phyloP scores from a whole-genome alignment of 2,888 invertebrate species.

The Copidosoma aretas region DNA sequence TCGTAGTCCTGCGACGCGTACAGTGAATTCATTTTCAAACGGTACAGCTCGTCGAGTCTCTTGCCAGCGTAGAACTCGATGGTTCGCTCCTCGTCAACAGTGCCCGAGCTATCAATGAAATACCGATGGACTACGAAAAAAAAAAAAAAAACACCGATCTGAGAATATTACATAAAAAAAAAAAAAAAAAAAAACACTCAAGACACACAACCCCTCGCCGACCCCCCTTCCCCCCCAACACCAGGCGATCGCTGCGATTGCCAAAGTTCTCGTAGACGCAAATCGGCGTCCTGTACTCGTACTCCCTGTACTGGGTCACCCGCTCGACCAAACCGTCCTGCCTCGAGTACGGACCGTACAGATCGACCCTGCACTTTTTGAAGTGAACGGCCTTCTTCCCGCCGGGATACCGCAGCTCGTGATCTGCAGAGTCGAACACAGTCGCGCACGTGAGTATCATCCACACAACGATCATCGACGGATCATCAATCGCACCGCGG shows the following conservation, averaged over 20 bases:
- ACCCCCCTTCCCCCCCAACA: conserved; percentile 74
- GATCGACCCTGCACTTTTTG: conserved; percentile 77
- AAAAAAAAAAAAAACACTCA: conserved; percentile 61
- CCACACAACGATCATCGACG: too few species aligned
- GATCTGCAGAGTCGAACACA: conserved; percentile 63
- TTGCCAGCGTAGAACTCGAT: conserved; percentile 67
- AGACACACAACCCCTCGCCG: too few species aligned
- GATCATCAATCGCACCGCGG: too few species aligned
- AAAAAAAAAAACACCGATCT: background rate
- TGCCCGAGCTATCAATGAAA: conserved; percentile 47
- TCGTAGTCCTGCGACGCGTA: conserved; percentile 68
- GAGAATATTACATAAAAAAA: background rate
- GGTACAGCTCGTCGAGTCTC: conserved; percentile 74
- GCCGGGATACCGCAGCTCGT: conserved; percentile 76
- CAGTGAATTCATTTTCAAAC: conserved; percentile 66
- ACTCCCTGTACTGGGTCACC: conserved; percentile 69
- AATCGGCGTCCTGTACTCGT: conserved; percentile 64
- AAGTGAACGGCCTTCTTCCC: conserved; percentile 73
- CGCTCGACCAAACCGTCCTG: conserved; percentile 75
- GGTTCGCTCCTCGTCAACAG: conserved; percentile 57
- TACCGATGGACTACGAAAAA: conserved; percentile 60
- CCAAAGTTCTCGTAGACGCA: conserved; percentile 52
- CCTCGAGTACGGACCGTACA: conserved; percentile 79
- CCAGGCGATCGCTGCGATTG: conserved; percentile 72
- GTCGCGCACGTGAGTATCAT: too few species aligned